These are phyloP conservation scores for Brienomyrus longianalis DNA, from an alignment of 2,113 vertebrate species.

Conservation along the genomic window DNA sequence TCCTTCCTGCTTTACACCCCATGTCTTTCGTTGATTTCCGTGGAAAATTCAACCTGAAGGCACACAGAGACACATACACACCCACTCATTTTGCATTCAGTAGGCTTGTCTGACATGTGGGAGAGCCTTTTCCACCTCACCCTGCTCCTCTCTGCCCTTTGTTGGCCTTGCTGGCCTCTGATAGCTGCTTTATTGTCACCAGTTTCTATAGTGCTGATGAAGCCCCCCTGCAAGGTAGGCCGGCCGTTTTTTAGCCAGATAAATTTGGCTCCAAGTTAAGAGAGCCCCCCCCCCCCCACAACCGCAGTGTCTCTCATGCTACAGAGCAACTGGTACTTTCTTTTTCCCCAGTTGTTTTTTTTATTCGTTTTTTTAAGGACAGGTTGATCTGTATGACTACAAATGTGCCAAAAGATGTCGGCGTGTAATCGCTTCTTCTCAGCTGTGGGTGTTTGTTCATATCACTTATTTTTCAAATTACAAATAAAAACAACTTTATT, in stretches of 20 bases:
- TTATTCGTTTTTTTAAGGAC: not conserved
- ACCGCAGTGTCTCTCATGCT: not conserved
- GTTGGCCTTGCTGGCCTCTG: not conserved
- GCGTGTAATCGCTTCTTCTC: no score
- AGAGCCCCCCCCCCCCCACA: not conserved
- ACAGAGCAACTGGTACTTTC: no score
- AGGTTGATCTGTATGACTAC: not conserved
- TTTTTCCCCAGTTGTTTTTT: not conserved
- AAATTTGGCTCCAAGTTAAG: not conserved
- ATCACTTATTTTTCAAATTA: constrained; percentile 20
- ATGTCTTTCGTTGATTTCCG: not conserved
- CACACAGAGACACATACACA: not conserved
- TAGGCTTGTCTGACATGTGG: not conserved
- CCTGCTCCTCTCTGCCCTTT: not conserved
- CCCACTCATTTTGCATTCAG: not conserved
- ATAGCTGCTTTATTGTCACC: constrained; percentile 7
- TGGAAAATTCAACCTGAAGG: not conserved
- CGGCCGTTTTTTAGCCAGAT: not conserved
- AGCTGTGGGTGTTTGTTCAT: not conserved
- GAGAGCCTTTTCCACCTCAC: not conserved
- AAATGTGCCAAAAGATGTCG: no score
- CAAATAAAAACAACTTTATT: constrained; percentile 21
- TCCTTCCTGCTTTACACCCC: not conserved
- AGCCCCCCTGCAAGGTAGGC: not conserved
- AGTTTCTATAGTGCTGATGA: not conserved